Conservation (phyloP, 2,888 invertebrate species). For the Erebia epiphron region DNA sequence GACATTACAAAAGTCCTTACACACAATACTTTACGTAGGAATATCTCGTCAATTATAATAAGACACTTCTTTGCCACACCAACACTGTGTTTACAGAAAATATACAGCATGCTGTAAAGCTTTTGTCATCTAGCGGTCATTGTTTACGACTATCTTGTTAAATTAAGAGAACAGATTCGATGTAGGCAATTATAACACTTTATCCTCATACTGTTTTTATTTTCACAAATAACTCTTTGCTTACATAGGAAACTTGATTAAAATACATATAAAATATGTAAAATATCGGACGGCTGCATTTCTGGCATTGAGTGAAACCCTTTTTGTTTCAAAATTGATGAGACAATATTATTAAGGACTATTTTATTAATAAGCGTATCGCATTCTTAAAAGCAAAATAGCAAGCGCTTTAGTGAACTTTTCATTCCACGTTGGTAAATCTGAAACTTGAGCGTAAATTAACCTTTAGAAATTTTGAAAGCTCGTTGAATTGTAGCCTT, state of each 20-base stretch:
- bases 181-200: constrained; percentile 32
- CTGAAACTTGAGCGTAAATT: constrained; percentile 18
- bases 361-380: constrained; percentile 73
- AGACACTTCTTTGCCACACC: constrained; percentile 51
- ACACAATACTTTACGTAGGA: constrained; percentile 58
- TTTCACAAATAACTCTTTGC: constrained; percentile 51
- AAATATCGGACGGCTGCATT: constrained; percentile 65
- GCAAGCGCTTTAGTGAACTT: constrained; percentile 75
- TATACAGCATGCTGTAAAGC: constrained; percentile 63
- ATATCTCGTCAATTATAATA: constrained; percentile 56
- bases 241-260: constrained; percentile 39
- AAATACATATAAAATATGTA: constrained; percentile 37
- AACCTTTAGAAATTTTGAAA: constrained; percentile 14
- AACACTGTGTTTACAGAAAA: constrained; percentile 59
- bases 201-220: constrained; percentile 50
- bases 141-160: constrained; percentile 61
- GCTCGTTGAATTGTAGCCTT: constrained; percentile 25
- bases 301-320: constrained; percentile 47
- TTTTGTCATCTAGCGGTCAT: constrained; percentile 57
- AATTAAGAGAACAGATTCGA: constrained; percentile 50
- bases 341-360: constrained; percentile 56
- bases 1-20: constrained; percentile 55
- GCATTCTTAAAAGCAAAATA: constrained; percentile 54
- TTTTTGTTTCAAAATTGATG: constrained; percentile 54
- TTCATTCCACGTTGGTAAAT: constrained; percentile 68